Base-by-base conservation (phyloP, 1,140 invertebrate genomes). In the Phortica variegata region DNA sequence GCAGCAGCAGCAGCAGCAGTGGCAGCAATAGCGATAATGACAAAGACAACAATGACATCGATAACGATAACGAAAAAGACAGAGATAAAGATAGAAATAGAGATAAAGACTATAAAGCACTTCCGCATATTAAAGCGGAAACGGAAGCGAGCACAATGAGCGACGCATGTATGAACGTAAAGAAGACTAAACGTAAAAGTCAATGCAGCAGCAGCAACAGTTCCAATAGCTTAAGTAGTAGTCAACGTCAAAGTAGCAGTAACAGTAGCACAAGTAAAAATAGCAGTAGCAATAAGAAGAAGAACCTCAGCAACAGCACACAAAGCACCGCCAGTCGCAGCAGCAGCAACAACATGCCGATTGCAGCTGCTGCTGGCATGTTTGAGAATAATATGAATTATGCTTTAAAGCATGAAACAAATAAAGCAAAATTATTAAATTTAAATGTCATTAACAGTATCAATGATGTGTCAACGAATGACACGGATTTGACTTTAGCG, bases 301-400 rank as follows among this genome's bases (percentile, higher is more conserved):
- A 26, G 23, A 26, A 26, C 5, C 23, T 26, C n/a, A n/a, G n/a
- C n/a, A n/a, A n/a, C n/a, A n/a, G n/a, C n/a, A n/a, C n/a, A n/a
- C n/a, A n/a, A n/a, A n/a, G n/a, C n/a, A n/a, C 13, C 39, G 48
- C 32, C 29, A 43, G 10, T 26, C 10, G 13, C 16, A 54, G 23
- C 47, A 43, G 16, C 26, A 41, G 32, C 45, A 48, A 31, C 39
- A 43, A 42, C 48, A 50, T n/a, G 10, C 33, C 33, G 3, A 34
- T 3, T n/a, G n/a, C n/a, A n/a, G n/a, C n/a, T n/a, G n/a, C n/a
- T 15, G 33, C 4, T n/a, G 33, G 7, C 13, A 43, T 61, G 39
- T 41, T 56, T n/a, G 62, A 66, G 47, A 68, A 66, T 16, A 66
- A 66, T 18, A 65, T 66, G 62, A 66, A 65, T 29, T 52, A 48